Evolutionary conservation across 2,113 vertebrate species (phyloP).

Genomic region (Ondatra zibethicus): DNA sequence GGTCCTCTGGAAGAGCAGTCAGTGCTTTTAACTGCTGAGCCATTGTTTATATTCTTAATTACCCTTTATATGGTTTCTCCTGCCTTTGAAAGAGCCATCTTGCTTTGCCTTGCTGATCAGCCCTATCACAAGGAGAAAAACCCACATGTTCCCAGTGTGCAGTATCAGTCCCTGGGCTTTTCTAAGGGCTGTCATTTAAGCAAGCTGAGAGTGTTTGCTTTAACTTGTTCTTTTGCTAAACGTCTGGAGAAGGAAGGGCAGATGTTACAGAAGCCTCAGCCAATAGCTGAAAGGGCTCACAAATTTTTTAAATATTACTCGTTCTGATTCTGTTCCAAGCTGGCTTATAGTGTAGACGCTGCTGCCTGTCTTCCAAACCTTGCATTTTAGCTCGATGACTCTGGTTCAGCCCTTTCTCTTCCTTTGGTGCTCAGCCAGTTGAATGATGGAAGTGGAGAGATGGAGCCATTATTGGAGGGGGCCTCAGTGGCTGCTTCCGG

Average conservation of each 20-base stretch:
- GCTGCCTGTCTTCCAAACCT: constrained; percentile 62
- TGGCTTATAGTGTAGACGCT: constrained; percentile 41
- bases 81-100: constrained; percentile 12
- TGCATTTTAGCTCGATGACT: constrained; percentile 63
- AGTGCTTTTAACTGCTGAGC: not conserved
- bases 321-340: constrained; percentile 62
- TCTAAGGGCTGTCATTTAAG: constrained; percentile 63
- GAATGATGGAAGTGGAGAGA: constrained; percentile 3
- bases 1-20: not conserved
- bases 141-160: not conserved
- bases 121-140: not conserved
- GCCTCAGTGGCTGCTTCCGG: not conserved
- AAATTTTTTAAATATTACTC: constrained; percentile 71
- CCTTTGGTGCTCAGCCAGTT: constrained; percentile 22
- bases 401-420: constrained; percentile 47
- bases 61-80: not conserved
- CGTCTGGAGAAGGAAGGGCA: constrained; percentile 75
- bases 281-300: constrained; percentile 64
- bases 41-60: not conserved
- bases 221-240: constrained; percentile 64
- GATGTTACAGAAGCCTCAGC: constrained; percentile 52
- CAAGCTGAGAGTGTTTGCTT: constrained; percentile 78
- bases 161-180: not conserved
- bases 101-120: constrained; percentile 4
- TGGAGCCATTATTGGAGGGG: not conserved